Evolutionary conservation across 2,888 invertebrate genomes (phyloP).

Genomic region (Agrenia bidenticulata): DNA sequence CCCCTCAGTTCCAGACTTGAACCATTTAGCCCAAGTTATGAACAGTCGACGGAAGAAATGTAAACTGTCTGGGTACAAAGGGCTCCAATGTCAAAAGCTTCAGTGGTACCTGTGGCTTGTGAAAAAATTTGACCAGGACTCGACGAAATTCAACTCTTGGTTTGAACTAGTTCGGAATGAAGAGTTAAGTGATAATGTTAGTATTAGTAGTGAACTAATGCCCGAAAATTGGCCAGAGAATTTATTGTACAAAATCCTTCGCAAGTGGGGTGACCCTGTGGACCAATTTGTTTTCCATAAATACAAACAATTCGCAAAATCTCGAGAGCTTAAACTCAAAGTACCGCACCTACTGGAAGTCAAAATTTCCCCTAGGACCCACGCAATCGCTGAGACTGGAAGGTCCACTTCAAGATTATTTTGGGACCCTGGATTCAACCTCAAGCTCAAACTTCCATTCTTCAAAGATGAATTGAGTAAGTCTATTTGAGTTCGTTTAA

Average conservation of each 20-base stretch:
- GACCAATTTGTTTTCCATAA: conserved; percentile 46
- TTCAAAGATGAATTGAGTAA: conserved; percentile 53
- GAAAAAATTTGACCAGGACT: conserved; percentile 41
- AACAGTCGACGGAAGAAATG: conserved; percentile 31
- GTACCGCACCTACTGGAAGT: conserved; percentile 40
- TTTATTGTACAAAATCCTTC: conserved; percentile 36
- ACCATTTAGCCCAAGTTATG: conserved; percentile 20
- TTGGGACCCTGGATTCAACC: conserved; percentile 52
- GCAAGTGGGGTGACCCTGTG: conserved; percentile 46
- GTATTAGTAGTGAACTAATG: conserved; percentile 20
- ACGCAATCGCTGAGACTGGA: conserved; percentile 15
- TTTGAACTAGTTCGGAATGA: conserved; percentile 35
- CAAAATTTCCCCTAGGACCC: conserved; percentile 41
- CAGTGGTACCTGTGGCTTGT: conserved; percentile 42
- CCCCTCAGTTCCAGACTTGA: conserved; percentile 11
- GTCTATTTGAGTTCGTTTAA: no score
- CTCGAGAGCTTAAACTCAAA: conserved; percentile 42
- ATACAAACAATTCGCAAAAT: conserved; percentile 46
- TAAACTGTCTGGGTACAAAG: conserved; percentile 12
- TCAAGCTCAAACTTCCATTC: conserved; percentile 53
- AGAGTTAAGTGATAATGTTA: conserved; percentile 16
- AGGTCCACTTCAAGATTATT: conserved; percentile 38
- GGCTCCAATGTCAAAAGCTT: conserved; percentile 45
- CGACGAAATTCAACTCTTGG: conserved; percentile 33
- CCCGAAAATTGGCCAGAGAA: conserved; percentile 43